Conservation (phyloP, 23 tunicate genomes). For the Ascidia mentula region DNA sequence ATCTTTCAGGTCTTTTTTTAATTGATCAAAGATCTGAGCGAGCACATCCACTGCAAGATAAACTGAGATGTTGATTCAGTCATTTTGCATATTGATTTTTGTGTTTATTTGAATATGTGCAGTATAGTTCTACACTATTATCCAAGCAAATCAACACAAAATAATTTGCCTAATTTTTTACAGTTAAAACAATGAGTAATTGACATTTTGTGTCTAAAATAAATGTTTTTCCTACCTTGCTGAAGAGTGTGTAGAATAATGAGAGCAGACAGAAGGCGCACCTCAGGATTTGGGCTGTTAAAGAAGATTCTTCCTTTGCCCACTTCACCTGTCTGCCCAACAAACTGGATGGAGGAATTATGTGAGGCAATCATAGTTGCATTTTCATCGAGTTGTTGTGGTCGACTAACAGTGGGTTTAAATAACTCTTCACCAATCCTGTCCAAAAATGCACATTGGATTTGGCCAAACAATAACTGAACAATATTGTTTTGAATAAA, state of each 20-base stretch:
- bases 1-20: slow-evolving; percentile 67
- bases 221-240: too few species aligned
- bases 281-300: slow-evolving; percentile 58
- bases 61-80: too few species aligned
- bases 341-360: background rate
- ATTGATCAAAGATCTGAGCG: slow-evolving; percentile 76
- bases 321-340: background rate
- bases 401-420: slow-evolving; percentile 22
- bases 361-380: background rate
- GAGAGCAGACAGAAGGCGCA: slow-evolving; percentile 62
- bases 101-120: too few species aligned
- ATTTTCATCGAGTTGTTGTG: slow-evolving; percentile 8
- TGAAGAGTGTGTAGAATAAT: slow-evolving; percentile 77
- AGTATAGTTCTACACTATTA: too few species aligned
- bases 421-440: slow-evolving; percentile 77
- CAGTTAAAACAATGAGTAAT: too few species aligned
- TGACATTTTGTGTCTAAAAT: too few species aligned
- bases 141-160: too few species aligned
- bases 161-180: too few species aligned
- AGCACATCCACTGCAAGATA: slow-evolving; percentile 65
- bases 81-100: too few species aligned
- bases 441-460: too few species aligned
- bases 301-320: slow-evolving; percentile 27
- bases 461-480: too few species aligned
- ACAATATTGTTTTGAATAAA: too few species aligned